Percentiles rank a stretch among this genome's conserved stretches.
Conservation (phyloP, 2,113 vertebrate species). For the Pseudorhombus dupliciocellatus region DNA sequence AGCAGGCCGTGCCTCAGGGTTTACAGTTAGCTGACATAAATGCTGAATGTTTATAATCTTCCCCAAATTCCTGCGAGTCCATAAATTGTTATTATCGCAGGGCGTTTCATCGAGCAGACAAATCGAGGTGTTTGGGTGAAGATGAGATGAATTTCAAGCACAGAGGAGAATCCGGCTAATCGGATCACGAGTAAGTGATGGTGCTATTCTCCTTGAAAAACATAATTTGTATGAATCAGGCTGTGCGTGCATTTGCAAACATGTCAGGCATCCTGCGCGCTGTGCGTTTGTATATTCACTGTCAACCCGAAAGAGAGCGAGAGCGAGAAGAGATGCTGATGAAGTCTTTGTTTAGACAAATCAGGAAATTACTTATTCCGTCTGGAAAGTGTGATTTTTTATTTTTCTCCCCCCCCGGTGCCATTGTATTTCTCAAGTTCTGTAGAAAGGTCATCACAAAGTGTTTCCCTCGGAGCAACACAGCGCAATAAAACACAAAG, state of each 20-base stretch:
- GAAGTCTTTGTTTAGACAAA: slow-evolving; percentile 59
- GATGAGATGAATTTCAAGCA: slow-evolving; percentile 36
- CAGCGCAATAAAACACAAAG: slow-evolving; percentile 73
- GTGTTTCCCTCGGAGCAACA: slow-evolving; percentile 76
- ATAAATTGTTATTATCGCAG: slow-evolving; percentile 58
- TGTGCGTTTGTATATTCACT: slow-evolving; percentile 31
- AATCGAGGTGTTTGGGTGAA: slow-evolving; percentile 35
- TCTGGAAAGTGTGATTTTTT: slow-evolving; percentile 47
- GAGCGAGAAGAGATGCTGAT: slow-evolving; percentile 48
- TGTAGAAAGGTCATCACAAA: slow-evolving; percentile 71
- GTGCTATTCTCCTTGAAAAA: slow-evolving; percentile 57
- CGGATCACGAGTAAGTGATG: slow-evolving; percentile 73
- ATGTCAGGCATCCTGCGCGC: slow-evolving; percentile 17
- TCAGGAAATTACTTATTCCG: slow-evolving; percentile 50
- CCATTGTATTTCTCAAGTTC: slow-evolving; percentile 42
- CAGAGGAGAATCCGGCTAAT: slow-evolving; percentile 49
- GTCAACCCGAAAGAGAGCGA: slow-evolving; percentile 38
- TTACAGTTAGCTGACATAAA: slow-evolving; percentile 43
- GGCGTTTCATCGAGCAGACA: slow-evolving; percentile 42
- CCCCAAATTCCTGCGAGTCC: slow-evolving; percentile 58
- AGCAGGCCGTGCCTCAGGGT: slow-evolving; percentile 49
- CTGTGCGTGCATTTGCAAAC: slow-evolving; percentile 35
- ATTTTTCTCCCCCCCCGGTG: background rate
- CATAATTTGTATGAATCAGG: slow-evolving; percentile 63
- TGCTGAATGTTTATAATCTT: slow-evolving; percentile 62